Base-by-base conservation (phyloP, 2,797 vertebrate species). In the Scolopax rusticola region DNA sequence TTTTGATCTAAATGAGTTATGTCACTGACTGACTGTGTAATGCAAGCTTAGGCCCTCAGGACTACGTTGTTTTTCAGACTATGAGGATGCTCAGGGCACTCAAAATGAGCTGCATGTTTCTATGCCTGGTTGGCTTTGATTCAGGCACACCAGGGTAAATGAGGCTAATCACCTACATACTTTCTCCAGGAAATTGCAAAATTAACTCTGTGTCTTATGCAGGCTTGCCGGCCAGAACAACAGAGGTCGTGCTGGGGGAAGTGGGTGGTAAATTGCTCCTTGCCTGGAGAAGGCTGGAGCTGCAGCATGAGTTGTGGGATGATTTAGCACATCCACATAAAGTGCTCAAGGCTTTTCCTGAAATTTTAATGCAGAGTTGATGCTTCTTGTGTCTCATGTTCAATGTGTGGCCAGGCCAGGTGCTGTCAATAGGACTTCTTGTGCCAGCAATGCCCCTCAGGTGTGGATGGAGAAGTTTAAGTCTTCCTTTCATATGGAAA, bases 181-280 rank as follows among this genome's bases (percentile, higher is more conserved):
- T 74, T 89, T 60, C 74, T 61, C 1, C 15, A 30, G 67, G 51
- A 92, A 92, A 76, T 43, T 63, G 4, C 21, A 45, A 92, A 83
- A 93, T 92, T 77, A 95, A 63, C 47, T 85, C 77, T 23, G 0
- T 74, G 18, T 68, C n/a, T 68, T 77, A 51, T 3, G 18, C 2
- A 4, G 1, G 5, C 47, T 87, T 77, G 75, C 70, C 84, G 65
- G 74, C 48, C 68, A 90, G 81, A 94, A 57, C 65, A 93, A 15
- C 25, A 38, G 51, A 73, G 40, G 25, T 70, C 80, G 2, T 74
- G 85, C 89, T 96, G 93, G 24, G 51, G 18, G 9, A 80, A 36
- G 74, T 84, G 63, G 93, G 87, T 90, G 88, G 95, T 96, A 90
- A 92, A 95, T 92, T 90, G 70, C 21, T 95, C 85, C 84, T 94